Base-by-base conservation (phyloP, 1,140 invertebrate species). In the Drosophila nigrodunni region DNA sequence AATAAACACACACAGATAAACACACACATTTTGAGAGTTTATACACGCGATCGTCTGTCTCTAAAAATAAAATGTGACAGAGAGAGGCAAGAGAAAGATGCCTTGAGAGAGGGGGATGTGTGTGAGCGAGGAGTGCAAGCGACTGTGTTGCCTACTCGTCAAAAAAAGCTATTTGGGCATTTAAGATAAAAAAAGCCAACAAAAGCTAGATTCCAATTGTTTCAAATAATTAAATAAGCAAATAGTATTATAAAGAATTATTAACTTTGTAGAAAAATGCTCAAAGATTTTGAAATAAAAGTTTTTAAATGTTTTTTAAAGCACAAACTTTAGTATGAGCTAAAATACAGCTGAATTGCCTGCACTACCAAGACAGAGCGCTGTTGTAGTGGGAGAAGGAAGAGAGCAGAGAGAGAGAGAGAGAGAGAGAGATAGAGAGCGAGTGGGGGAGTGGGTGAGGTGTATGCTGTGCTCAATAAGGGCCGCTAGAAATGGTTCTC, bases 21-120 rank as follows among this genome's bases (percentile, higher is more conserved):
- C n/a, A 34, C 57, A 59, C 2, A 9, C 15, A 62, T 70, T 30
- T 4, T 37, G 35, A 61, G 30, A 70, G 50, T 71, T 71, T 55
- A 74, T 55, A 74, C 41, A 74, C 47, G 49, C 57, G 71, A 74
- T 68, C 65, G 58, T 8, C 15, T 8, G 50, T 62, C 72, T 74
- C 72, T 74, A 74, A 62, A 74, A 74, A 74, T 74, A 74, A 62
- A 30, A 43, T 74, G 58, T 57, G 55, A 61, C 65, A 41, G 65
- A n/a, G 55, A 43, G 37, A 21, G 70, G 34, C 11, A 43, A 39
- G 13, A 55, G 46, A 18, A 2, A 15, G 43, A n/a, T 3, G 11
- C 15, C 15, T 15, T 15, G 15, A 21, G 13, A 25, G 49, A 11
- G 25, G 25, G 25, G 3, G 25, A 30, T 3, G 47, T 7, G 18